Conservation (phyloP, 1,140 invertebrate species). For the Arctopsyche grandis region DNA sequence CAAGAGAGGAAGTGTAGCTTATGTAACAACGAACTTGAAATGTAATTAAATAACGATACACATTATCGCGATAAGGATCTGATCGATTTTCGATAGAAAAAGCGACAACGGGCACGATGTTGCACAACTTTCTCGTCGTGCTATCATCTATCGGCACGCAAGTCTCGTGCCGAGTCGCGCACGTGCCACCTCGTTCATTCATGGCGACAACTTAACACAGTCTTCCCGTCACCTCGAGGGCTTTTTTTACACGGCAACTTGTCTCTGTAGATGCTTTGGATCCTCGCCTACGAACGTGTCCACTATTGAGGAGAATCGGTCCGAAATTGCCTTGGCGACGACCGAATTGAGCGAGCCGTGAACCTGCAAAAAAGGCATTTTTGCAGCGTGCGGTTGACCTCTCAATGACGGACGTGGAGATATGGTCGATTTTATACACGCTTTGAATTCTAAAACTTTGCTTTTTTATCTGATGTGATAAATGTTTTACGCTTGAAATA, state of each 20-base stretch:
- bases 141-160: neutral
- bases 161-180: neutral
- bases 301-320: neutral
- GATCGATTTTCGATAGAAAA: too few relatives aligned
- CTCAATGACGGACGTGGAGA: neutral
- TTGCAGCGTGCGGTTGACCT: neutral
- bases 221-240: too few relatives aligned
- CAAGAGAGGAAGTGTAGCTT: too few relatives aligned
- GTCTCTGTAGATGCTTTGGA: too few relatives aligned
- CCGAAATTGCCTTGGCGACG: neutral
- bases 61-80: too few relatives aligned
- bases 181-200: conserved; percentile 8
- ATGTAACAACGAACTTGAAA: too few relatives aligned
- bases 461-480: neutral
- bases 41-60: too few relatives aligned
- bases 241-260: too few relatives aligned
- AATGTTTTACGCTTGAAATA: too few relatives aligned
- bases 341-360: too few relatives aligned
- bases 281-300: too few relatives aligned
- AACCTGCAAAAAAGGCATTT: too few relatives aligned
- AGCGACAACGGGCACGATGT: neutral
- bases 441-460: neutral
- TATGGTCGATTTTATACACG: neutral
- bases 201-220: neutral
- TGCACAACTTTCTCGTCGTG: conserved; percentile 24